Evolutionary conservation across 2,113 vertebrate genomes (phyloP).

Genomic region (Neogobius melanostomus): DNA sequence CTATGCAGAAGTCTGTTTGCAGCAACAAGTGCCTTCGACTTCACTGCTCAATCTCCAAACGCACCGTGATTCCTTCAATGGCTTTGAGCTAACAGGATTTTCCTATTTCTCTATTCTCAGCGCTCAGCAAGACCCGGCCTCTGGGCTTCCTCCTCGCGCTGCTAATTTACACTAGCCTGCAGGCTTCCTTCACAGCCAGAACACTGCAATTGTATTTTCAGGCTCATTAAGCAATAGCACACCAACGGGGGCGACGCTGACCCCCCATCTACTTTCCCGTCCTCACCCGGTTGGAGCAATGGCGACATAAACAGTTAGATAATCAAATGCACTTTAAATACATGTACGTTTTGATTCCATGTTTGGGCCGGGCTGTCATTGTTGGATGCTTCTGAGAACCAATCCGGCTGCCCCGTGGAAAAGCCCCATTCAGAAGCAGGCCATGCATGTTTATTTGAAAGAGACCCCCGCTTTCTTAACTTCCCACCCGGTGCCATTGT

Average conservation of each 20-base stretch:
- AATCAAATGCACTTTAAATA: conserved; percentile 51
- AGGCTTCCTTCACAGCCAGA: conserved; percentile 79
- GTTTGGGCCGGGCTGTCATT: conserved; percentile 36
- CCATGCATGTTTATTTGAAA: conserved; percentile 78
- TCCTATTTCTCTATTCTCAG: conserved; percentile 63
- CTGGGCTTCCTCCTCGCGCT: conserved; percentile 74
- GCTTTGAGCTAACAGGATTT: conserved; percentile 62
- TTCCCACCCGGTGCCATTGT: conserved; percentile 72
- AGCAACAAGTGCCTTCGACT: conserved; percentile 60
- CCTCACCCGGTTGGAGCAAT: conserved; percentile 40
- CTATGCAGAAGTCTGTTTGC: conserved; percentile 30
- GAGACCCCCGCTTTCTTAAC: conserved; percentile 72
- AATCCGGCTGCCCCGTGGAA: conserved; percentile 60
- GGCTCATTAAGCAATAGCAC: conserved; percentile 79
- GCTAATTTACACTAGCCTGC: conserved; percentile 79
- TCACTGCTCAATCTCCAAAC: conserved; percentile 38
- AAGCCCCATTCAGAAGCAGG: conserved; percentile 63
- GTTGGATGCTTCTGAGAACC: conserved; percentile 61
- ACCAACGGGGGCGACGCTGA: conserved; percentile 43
- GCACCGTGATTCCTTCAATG: conserved; percentile 65
- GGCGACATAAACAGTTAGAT: conserved; percentile 27
- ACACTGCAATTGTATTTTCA: conserved; percentile 82
- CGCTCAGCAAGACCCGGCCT: conserved; percentile 76
- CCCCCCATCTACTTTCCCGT: conserved; percentile 57
- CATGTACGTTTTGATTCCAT: conserved; percentile 44